These are phyloP conservation scores for Odontamblyopus rebecca DNA, from an alignment of 2,797 vertebrate species.

Conservation along the genomic window DNA sequence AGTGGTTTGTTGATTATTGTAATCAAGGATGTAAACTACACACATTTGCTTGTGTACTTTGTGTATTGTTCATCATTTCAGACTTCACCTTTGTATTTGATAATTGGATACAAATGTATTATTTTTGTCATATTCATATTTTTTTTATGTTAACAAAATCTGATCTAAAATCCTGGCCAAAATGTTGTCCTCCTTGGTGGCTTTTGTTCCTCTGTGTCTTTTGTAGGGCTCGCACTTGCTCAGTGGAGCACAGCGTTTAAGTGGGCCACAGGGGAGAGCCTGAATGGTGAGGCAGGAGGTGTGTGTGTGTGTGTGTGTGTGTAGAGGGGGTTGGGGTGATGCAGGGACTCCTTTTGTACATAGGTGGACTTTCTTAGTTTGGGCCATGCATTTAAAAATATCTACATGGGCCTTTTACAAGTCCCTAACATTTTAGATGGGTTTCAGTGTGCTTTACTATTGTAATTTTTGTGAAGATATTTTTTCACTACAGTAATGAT, in stretches of 20 bases:
- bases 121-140: constrained; percentile 10
- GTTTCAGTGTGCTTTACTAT: not conserved
- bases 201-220: constrained; percentile 79
- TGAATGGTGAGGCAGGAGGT: constrained; percentile 73
- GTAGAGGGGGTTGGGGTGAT: constrained; percentile 63
- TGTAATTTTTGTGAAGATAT: not conserved
- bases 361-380: constrained; percentile 75
- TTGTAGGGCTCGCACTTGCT: constrained; percentile 78
- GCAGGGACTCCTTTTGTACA: constrained; percentile 68
- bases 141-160: constrained; percentile 39
- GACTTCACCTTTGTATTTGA: constrained; percentile 22
- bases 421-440: not conserved
- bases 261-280: constrained; percentile 82
- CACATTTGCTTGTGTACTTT: constrained; percentile 1
- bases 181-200: constrained; percentile 74
- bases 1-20: too few species aligned
- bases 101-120: constrained; percentile 20
- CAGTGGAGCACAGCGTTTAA: constrained; percentile 80
- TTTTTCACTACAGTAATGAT: not conserved
- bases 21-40: too few species aligned
- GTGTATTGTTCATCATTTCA: constrained; percentile 14
- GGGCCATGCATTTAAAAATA: constrained; percentile 35
- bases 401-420: not conserved
- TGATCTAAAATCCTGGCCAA: constrained; percentile 51
- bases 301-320: constrained; percentile 48